Evolutionary conservation across 1,140 invertebrate genomes (phyloP), one percentile per base, ranked within the genome.

Genomic region (Pogonomyrmex californicus): DNA sequence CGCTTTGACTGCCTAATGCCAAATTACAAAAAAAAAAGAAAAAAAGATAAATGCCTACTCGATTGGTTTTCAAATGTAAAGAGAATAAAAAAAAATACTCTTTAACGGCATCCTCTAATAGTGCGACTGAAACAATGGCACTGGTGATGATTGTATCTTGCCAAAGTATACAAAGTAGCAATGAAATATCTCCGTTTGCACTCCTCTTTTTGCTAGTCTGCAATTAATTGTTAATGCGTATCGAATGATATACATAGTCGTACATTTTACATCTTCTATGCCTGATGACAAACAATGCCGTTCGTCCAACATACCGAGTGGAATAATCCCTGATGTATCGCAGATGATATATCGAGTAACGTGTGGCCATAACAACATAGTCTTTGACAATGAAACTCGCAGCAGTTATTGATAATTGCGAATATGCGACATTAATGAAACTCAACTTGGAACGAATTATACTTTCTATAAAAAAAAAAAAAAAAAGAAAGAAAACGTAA

Each of bases 1-100:
- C 85, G 89, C 85, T 44, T 71, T 86, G 93, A 95, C 94, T 95
- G 94, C 92, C 93, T 94, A 93, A 94, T 94, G 94, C 94, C 94
- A 95, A 95, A 94, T 92, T 93, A 92, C 65, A 78, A 86, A 66
- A 77, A 68, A 63, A 77, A 23, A 23, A 23, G 0, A 23, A 23
- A 23, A 23, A 23, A 23, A 23, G 23, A 23, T 23, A 23, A 23
- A 60, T 33, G 33, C 54, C 81, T 87, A 87, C 17, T 76, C 33
- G 36, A 77, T 85, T 87, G 65, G n/a, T 85, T 58, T 65, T 33
- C 30, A 41, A 12, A 49, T 38, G 38, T 76, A 30, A 60, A 62
- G 70, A 47, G 44, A 73, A 58, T 30, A 6, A 60, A 70, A 86
- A 63, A 65, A 78, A 56, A 77, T 49, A 68, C 49, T 77, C 71